phyloP scores from a whole-genome alignment of 2,113 vertebrate species.

The Hippopotamus amphibius region DNA sequence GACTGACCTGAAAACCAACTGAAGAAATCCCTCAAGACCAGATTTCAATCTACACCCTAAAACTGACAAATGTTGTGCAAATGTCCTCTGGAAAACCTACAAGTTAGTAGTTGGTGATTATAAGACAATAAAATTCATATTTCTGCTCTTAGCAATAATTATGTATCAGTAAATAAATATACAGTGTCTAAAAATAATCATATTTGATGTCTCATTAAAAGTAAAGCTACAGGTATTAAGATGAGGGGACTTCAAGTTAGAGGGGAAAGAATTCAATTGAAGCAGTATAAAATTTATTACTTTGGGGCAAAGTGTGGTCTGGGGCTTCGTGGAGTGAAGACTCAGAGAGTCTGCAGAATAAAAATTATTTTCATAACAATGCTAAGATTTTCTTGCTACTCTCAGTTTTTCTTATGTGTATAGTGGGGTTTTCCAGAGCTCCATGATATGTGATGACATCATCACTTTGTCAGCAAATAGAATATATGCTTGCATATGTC shows the following conservation, averaged over 20 bases:
- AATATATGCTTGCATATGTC: background rate
- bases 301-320: background rate
- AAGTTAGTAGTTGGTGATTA: background rate
- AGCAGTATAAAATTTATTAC: background rate
- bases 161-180: background rate
- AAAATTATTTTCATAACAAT: slow-evolving; percentile 23
- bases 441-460: background rate
- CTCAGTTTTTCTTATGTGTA: background rate
- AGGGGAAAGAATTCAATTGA: background rate
- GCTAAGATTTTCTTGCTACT: background rate
- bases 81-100: background rate
- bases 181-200: background rate
- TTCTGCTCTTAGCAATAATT: slow-evolving; percentile 27
- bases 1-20: background rate
- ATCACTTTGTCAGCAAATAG: background rate
- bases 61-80: background rate
- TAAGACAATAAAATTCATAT: background rate
- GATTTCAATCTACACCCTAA: background rate
- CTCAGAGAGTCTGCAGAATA: background rate
- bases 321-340: background rate
- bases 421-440: background rate
- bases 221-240: background rate
- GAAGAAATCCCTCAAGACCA: background rate
- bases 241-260: background rate
- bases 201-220: background rate